These are phyloP conservation scores for Suillia variegata DNA, from an alignment of 2,888 invertebrate species.

Conservation along the genomic window DNA sequence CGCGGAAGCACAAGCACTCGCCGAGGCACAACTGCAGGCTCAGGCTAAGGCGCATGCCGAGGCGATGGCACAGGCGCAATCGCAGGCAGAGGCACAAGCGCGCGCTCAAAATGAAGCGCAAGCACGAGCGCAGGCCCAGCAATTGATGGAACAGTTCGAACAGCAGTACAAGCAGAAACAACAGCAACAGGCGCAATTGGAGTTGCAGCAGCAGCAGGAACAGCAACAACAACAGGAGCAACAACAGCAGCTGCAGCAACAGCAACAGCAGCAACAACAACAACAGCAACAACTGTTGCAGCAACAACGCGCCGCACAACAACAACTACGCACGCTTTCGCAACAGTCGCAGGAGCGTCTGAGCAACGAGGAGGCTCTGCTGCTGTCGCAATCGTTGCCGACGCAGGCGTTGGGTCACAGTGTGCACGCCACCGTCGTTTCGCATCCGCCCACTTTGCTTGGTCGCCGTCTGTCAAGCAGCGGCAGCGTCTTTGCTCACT, in stretches of 20 bases:
- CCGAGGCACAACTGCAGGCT: constrained; percentile 42
- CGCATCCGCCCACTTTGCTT: constrained; percentile 54
- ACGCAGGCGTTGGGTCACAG: constrained; percentile 49
- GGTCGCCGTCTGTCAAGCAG: constrained; percentile 39
- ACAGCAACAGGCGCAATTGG: constrained; percentile 48
- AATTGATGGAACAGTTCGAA: constrained; percentile 56
- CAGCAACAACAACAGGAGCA: constrained; percentile 46
- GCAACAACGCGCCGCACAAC: constrained; percentile 56
- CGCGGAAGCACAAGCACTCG: constrained; percentile 39
- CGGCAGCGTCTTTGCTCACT: constrained; percentile 38
- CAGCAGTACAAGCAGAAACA: constrained; percentile 48
- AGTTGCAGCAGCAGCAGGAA: constrained; percentile 55
- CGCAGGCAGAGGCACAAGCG: constrained; percentile 39
- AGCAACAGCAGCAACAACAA: constrained; percentile 42
- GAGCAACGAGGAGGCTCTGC: constrained; percentile 45
- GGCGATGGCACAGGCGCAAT: constrained; percentile 44
- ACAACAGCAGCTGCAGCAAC: constrained; percentile 39
- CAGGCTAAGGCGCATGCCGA: constrained; percentile 50
- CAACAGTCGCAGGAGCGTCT: constrained; percentile 47
- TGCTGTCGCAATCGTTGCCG: constrained; percentile 46
- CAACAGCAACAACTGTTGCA: constrained; percentile 49
- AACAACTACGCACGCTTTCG: constrained; percentile 61
- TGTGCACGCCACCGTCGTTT: constrained; percentile 53
- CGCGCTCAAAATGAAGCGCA: constrained; percentile 49
- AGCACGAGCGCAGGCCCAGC: constrained; percentile 47